Percentiles rank a stretch among this genome's conserved stretches.
Evolutionary conservation across 2,113 vertebrate genomes (phyloP).

Genomic region (Cochlearius cochlearius): DNA sequence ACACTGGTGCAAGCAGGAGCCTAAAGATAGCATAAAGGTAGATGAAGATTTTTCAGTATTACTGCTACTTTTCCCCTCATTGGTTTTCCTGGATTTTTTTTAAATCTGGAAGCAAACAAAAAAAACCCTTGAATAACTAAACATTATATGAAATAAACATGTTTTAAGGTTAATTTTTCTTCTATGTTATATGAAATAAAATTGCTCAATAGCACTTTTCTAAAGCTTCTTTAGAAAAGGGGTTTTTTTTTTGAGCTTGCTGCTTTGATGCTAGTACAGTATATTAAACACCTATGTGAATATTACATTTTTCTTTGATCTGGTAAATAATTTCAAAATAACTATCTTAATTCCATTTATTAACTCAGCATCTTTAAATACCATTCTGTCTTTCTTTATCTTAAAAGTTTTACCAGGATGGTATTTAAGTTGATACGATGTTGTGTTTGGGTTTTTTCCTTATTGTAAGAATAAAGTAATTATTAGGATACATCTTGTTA

Average conservation of each 20-base stretch:
- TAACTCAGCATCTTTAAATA: not conserved
- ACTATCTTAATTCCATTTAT: not conserved
- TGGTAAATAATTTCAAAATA: not conserved
- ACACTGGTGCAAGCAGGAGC: not conserved
- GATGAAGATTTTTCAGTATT: not conserved
- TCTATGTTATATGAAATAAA: not conserved
- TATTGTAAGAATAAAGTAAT: not conserved
- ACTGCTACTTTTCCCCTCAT: accelerated
- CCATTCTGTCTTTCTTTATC: not conserved
- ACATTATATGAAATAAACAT: not conserved
- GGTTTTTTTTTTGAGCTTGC: not conserved
- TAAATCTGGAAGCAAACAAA: not conserved
- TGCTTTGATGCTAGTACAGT: not conserved
- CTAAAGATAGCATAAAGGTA: not conserved
- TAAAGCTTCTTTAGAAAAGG: not conserved
- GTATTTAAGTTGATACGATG: not conserved
- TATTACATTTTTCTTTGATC: not conserved
- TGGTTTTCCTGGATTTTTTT: not conserved
- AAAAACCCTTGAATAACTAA: not conserved
- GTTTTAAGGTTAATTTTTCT: not conserved
- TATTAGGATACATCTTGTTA: not conserved
- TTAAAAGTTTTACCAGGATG: not conserved
- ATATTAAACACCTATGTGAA: not conserved
- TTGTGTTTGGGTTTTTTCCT: not conserved
- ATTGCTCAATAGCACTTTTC: not conserved